These are phyloP conservation scores for Ormyrus pomaceus DNA, from an alignment of 2,888 invertebrate genomes.

Conservation along the genomic window DNA sequence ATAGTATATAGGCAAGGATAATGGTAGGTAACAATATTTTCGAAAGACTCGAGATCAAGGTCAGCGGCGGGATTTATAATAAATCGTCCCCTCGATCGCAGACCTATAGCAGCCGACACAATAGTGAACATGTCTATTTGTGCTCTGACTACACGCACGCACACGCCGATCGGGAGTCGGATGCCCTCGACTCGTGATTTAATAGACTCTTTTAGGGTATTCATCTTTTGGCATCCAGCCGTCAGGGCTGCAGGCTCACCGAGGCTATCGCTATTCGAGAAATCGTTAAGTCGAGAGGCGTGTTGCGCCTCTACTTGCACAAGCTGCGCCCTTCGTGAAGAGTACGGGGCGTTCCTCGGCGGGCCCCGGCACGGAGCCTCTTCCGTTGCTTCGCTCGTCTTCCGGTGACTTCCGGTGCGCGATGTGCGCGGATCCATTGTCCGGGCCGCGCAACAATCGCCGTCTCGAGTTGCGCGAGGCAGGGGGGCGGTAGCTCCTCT, in stretches of 20 bases:
- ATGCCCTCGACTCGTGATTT: conserved; percentile 17
- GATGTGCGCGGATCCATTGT: conserved; percentile 57
- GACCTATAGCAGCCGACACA: too few species aligned
- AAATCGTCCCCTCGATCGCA: too few species aligned
- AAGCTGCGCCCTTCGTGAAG: conserved; percentile 66
- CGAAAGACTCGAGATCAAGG: too few species aligned
- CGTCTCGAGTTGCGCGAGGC: conserved; percentile 74
- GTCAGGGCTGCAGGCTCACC: background rate
- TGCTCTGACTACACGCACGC: background rate
- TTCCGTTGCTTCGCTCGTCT: conserved; percentile 74
- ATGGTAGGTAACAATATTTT: too few species aligned
- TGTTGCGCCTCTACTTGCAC: conserved; percentile 52
- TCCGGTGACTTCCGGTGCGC: conserved; percentile 75
- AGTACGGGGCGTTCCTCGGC: conserved; percentile 27
- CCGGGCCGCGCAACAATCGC: conserved; percentile 70
- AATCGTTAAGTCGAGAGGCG: conserved; percentile 64
- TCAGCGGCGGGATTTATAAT: too few species aligned
- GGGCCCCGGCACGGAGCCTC: conserved; percentile 62
- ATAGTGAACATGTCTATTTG: conserved; percentile 22
- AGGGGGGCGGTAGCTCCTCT: conserved; percentile 51
- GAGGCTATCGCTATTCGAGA: conserved; percentile 47
- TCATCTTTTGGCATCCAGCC: conserved; percentile 14
- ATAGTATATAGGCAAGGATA: too few species aligned
- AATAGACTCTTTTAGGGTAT: conserved; percentile 22
- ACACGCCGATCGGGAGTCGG: background rate